phyloP scores from a whole-genome alignment of 2,113 vertebrate genomes.

The Cyanistes caeruleus region DNA sequence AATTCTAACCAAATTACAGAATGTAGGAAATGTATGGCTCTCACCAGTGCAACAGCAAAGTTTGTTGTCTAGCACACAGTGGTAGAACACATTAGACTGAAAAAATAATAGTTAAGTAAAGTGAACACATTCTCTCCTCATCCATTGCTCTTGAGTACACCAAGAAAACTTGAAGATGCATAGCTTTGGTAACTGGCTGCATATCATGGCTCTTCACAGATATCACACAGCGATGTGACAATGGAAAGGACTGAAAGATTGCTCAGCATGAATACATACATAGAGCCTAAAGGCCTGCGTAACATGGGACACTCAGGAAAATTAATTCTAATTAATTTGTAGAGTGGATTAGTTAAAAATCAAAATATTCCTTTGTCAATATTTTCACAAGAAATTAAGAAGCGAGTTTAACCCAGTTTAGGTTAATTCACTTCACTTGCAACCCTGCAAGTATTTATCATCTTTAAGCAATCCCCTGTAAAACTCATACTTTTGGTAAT shows the following conservation, averaged over 20 bases:
- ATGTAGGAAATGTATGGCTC: neutral
- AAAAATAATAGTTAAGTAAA: neutral
- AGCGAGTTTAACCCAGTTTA: neutral
- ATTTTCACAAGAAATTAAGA: conserved; percentile 18
- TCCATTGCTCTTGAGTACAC: neutral
- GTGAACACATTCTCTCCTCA: neutral
- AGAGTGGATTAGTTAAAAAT: conserved; percentile 20
- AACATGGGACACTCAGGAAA: conserved; percentile 21
- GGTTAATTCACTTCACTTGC: conserved; percentile 16
- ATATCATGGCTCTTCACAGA: conserved; percentile 3
- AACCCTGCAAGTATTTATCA: neutral
- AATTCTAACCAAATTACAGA: neutral
- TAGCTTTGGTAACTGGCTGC: conserved; percentile 26
- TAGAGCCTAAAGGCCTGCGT: neutral
- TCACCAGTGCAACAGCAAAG: neutral
- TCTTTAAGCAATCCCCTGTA: conserved; percentile 16
- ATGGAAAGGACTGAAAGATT: neutral
- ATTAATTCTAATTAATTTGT: conserved; percentile 1
- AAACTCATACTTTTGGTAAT: conserved; percentile 49
- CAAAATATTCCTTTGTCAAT: conserved; percentile 8
- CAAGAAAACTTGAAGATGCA: neutral
- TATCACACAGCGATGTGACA: neutral
- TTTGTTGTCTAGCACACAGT: neutral
- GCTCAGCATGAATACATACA: neutral
- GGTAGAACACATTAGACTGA: neutral